A percentile compares a stretch with the other conserved stretches of the same genome.
These are phyloP conservation scores for Amniataba percoides DNA, from an alignment of 2,797 vertebrate genomes.

Conservation along the genomic window DNA sequence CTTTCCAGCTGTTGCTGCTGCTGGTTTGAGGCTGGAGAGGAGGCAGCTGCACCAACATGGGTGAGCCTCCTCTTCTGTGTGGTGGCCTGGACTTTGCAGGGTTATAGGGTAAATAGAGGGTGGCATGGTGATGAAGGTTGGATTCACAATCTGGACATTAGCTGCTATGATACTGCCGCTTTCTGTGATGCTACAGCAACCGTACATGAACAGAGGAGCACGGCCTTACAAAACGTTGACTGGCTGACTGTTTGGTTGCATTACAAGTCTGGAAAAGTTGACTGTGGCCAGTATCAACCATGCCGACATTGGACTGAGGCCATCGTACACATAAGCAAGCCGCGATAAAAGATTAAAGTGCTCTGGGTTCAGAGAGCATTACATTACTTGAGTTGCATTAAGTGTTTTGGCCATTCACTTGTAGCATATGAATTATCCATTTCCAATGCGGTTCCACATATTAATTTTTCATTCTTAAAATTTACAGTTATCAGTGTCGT, in stretches of 20 bases:
- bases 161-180: constrained; percentile 11
- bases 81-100: constrained; percentile 52
- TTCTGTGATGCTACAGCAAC: constrained; percentile 27
- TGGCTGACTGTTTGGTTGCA: constrained; percentile 31
- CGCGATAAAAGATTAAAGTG: constrained; percentile 31
- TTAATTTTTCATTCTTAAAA: constrained; percentile 2
- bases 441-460: neutral
- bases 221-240: constrained; percentile 12
- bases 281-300: constrained; percentile 11
- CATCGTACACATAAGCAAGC: constrained; percentile 30
- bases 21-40: constrained; percentile 67
- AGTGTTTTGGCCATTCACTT: constrained; percentile 21
- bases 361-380: constrained; percentile 11
- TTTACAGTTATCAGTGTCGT: neutral
- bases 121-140: constrained; percentile 20
- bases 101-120: constrained; percentile 35
- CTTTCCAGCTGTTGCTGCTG: constrained; percentile 82
- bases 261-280: constrained; percentile 41
- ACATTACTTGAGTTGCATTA: constrained; percentile 18
- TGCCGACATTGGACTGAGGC: constrained; percentile 47
- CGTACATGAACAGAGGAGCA: constrained; percentile 39
- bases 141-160: constrained; percentile 41
- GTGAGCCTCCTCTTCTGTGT: constrained; percentile 60
- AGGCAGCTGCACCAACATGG: constrained; percentile 85
- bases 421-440: constrained; percentile 8